These are phyloP conservation scores for Cyclopterus lumpus DNA, from an alignment of 2,797 vertebrate genomes.

Conservation along the genomic window DNA sequence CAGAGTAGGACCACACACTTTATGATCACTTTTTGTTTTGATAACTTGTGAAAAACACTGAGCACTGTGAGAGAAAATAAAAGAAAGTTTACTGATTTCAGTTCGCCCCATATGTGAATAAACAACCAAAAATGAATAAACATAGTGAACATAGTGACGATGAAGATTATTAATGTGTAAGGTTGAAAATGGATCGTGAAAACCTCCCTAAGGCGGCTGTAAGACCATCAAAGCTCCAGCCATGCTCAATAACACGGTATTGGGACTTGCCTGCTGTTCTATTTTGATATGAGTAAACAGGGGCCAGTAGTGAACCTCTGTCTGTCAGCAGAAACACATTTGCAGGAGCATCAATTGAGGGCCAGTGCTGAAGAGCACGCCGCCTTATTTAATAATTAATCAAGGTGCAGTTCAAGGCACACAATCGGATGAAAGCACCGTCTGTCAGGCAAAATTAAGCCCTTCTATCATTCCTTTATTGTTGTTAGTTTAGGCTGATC, in stretches of 20 bases:
- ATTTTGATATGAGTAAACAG: slow-evolving; percentile 74
- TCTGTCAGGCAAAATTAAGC: slow-evolving; percentile 89
- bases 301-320: slow-evolving; percentile 78
- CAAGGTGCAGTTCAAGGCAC: slow-evolving; percentile 87
- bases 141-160: not conserved
- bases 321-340: slow-evolving; percentile 88
- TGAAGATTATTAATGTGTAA: slow-evolving; percentile 28
- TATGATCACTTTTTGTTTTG: not conserved
- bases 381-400: slow-evolving; percentile 91
- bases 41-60: slow-evolving; percentile 7
- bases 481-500: slow-evolving; percentile 76
- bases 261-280: slow-evolving; percentile 50
- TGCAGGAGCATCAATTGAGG: slow-evolving; percentile 83
- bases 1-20: not conserved
- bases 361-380: slow-evolving; percentile 81
- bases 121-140: slow-evolving; percentile 7
- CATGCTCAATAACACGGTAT: slow-evolving; percentile 29
- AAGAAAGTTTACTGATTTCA: not conserved
- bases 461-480: slow-evolving; percentile 74
- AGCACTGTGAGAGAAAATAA: not conserved
- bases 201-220: slow-evolving; percentile 24
- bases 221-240: slow-evolving; percentile 51
- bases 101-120: not conserved
- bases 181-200: slow-evolving; percentile 4
- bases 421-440: slow-evolving; percentile 87